Evolutionary conservation across 2,797 vertebrate species (phyloP), one percentile per base, ranked within the genome.

Genomic region (Denticeps clupeoides): DNA sequence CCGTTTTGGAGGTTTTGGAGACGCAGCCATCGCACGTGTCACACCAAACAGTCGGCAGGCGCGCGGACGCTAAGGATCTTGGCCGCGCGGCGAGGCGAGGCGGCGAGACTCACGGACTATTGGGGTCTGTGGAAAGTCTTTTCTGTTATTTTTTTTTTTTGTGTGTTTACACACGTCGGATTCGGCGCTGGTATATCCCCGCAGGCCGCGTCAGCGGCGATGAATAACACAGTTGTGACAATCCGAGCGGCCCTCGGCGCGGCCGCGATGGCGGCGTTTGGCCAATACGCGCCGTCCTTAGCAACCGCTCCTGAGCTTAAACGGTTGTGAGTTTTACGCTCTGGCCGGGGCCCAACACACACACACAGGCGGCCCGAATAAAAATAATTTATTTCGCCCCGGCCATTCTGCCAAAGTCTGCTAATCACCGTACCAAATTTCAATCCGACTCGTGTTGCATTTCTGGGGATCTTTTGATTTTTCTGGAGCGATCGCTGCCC

Each of bases 121-220:
- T n/a, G 47, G 55, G 52, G 26, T 53, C 45, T 54, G 47, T 62
- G 45, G 59, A 70, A 75, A 69, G 53, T 41, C 46, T 53, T 50
- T 61, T 11, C 52, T 21, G 13, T 11, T 40, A 51, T 68, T 61
- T 53, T 31, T 18, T 15, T 64, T 65, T 68, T 49, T 49, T 55
- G n/a, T n/a, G n/a, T 73, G 43, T 68, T 69, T 70, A 65, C 65
- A 68, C 57, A 51, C 62, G 67, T 74, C 68, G 67, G 66, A 65
- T 53, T 31, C 35, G 38, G 41, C 56, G 49, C 62, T 55, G 66
- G 58, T 63, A 57, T 65, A 41, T 68, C 67, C 60, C 63, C 48
- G 52, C 55, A 45, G 43, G 65, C 52, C 51, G 46, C 50, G 45
- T 60, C 51, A 54, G 45, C 27, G 31, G 32, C 48, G 59, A 59